Percentiles rank a stretch among this genome's conserved stretches.
phyloP scores from a whole-genome alignment of 2,797 vertebrate species.

The Hephaestus fuliginosus region DNA sequence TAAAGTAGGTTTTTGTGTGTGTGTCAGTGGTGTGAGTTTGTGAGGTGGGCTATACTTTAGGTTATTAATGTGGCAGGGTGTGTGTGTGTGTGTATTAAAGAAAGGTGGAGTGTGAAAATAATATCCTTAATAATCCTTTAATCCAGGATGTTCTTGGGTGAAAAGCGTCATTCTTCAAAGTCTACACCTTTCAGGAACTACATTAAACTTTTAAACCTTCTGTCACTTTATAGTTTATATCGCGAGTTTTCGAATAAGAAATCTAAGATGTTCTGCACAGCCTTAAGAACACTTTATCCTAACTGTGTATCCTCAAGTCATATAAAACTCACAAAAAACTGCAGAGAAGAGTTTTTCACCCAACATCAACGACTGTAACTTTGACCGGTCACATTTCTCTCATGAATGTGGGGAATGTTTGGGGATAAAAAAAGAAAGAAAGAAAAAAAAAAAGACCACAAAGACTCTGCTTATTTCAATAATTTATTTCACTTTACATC shows the following conservation, averaged over 20 bases:
- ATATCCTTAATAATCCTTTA: conserved; percentile 13
- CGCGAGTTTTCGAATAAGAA: conserved; percentile 5
- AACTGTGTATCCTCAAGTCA: conserved; percentile 1
- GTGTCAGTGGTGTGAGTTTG: conserved; percentile 2
- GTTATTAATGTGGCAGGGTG: conserved; percentile 32
- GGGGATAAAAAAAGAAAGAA: background rate
- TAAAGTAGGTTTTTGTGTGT: conserved; percentile 36
- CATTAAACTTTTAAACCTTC: background rate
- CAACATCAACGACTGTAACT: background rate
- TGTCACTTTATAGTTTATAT: conserved; percentile 12
- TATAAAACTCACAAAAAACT: background rate
- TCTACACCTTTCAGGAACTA: background rate
- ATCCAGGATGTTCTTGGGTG: background rate
- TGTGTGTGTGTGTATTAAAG: conserved; percentile 15
- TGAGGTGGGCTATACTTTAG: conserved; percentile 20
- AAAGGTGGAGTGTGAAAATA: conserved; percentile 19
- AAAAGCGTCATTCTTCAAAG: background rate
- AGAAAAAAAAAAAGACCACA: conserved; percentile 19
- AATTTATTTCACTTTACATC: conserved; percentile 43
- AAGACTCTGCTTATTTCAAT: conserved; percentile 4
- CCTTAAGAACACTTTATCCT: background rate
- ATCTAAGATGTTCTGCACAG: conserved; percentile 4
- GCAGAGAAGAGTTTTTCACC: background rate
- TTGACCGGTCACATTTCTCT: background rate
- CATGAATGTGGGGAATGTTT: background rate